Base-by-base conservation (phyloP, 2,113 vertebrate genomes). In the Elachura formosa region DNA sequence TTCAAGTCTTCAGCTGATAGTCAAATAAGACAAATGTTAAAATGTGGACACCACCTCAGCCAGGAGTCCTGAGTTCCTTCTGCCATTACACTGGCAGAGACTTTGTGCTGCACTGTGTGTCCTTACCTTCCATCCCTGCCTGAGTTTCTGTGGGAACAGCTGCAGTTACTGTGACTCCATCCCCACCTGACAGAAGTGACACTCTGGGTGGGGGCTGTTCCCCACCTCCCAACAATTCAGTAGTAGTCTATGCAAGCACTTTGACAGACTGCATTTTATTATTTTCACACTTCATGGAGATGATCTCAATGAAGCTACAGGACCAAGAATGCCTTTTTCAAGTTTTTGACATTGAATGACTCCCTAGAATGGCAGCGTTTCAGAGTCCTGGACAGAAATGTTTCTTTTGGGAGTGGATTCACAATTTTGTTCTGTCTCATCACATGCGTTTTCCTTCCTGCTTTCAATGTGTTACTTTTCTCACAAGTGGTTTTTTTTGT, bases 1-100 rank as follows among this genome's bases (percentile, higher is more conserved):
- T 82, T 87, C n/a, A 72, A 2, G 45, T 61, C 40, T 87, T 69
- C 36, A 71, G 3, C n/a, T 52, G 43, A 14, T 12, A 55, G 22
- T 48, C 45, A 59, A 19, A 0, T 20, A 28, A 54, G 28, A 74
- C 31, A 67, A 63, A 48, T 8, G 29, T 90, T 11, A 38, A 48
- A 14, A 43, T 48, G 43, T 5, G 74, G 21, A 6, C 20, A 54
- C 11, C 16, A 10, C 18, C 29, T 14, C 19, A 51, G 31, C 74
- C 20, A 17, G 15, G 61, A 51, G 36, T 40, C 31, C 17, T 62
- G 21, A 9, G 4, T 31, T 84, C 36, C 62, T 68, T 38, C 36
- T 40, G 16, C 34, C 26, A 2, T 1, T 52, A 81, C 51, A 11
- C 11, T 45, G 54, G 7, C 21, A 3, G 10, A 4, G 6, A 2